Evolutionary conservation across 2,888 invertebrate species (phyloP), one percentile per base, ranked within the genome.

Genomic region (Selenia dentaria): DNA sequence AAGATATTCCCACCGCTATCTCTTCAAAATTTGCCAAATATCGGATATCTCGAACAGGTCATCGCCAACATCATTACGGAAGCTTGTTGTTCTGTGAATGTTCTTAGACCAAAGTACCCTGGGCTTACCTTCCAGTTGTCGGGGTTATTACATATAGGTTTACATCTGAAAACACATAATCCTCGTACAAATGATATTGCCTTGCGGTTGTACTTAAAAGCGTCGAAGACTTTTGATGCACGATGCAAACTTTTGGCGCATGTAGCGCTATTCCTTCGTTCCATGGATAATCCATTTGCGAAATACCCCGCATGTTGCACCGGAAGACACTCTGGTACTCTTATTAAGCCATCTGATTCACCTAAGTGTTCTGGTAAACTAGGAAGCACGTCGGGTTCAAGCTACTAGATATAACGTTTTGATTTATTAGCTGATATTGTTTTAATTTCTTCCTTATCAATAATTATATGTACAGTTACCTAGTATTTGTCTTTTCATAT

Each of bases 31-130:
- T 69, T 94, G 16, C 93, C 94, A 0, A 70, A 90, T 41, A 60
- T 93, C 9, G 94, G 93, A 1, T 93, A 92, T 67, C 72, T 94
- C 11, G 93, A 94, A 57, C 94, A 93, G 68, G 92, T 91, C 9
- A 74, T 93, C 0, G 92, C 90, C 0, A 83, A 82, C 42, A 67
- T 91, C 26, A 66, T 94, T 16, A 89, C 92, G 1, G 75, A 88
- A 42, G 93, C 92, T 0, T 84, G 94, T 41, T 89, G 90, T 45
- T 77, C 86, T 25, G 81, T 92, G 0, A 88, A 90, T 43, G 83
- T 82, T 1, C 39, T 83, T 10, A 83, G 94, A 47, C 94, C 94
- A 0, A 92, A 94, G 54, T 91, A 94, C 59, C 92, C 93, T 0
- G 93, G 93, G 0, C 74, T 94, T 12, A 76, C 79, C 51, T 70